Percentiles rank a stretch among this genome's conserved stretches.
Conservation (phyloP, 2,888 invertebrate genomes). For the Halictus ligatus region DNA sequence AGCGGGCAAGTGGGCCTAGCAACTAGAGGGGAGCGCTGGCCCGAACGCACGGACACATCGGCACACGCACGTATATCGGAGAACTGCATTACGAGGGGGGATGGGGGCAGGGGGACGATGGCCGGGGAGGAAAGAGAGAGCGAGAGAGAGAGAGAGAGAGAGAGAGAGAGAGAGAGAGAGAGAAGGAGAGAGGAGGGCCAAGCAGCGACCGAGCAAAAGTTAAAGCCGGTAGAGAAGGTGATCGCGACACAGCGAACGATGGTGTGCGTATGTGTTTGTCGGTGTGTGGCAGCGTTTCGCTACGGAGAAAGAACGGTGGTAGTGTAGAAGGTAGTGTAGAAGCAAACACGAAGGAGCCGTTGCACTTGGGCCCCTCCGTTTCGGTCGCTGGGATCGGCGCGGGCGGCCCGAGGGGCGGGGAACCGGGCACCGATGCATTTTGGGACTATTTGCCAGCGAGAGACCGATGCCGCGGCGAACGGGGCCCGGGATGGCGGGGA, state of each 20-base stretch:
- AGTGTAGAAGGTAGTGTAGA: slow-evolving; percentile 63
- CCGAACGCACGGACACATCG: not conserved
- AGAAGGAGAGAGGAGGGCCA: slow-evolving; percentile 1
- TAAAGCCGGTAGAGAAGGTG: slow-evolving; percentile 56
- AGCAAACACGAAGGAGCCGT: slow-evolving; percentile 55
- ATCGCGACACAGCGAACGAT: slow-evolving; percentile 38
- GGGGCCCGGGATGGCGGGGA: slow-evolving; percentile 50
- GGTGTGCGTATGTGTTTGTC: slow-evolving; percentile 11
- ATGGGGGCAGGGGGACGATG: not conserved
- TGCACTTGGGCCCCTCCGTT: slow-evolving; percentile 60
- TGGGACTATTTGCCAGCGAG: slow-evolving; percentile 81
- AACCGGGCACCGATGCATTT: slow-evolving; percentile 80
- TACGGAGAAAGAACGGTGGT: slow-evolving; percentile 32
- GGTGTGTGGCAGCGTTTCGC: slow-evolving; percentile 41
- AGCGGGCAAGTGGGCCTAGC: slow-evolving; percentile 82
- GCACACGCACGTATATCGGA: not conserved
- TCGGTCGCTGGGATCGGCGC: slow-evolving; percentile 57
- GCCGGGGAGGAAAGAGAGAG: not conserved
- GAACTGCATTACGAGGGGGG: slow-evolving; percentile 48
- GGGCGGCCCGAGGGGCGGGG: slow-evolving; percentile 71
- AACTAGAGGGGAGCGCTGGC: slow-evolving; percentile 77
- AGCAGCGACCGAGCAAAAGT: slow-evolving; percentile 39
- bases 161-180: not conserved
- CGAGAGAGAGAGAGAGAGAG: not conserved
- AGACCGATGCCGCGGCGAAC: slow-evolving; percentile 57